phyloP scores from a whole-genome alignment of 2,797 vertebrate genomes.

The Enteromius fasciolatus region DNA sequence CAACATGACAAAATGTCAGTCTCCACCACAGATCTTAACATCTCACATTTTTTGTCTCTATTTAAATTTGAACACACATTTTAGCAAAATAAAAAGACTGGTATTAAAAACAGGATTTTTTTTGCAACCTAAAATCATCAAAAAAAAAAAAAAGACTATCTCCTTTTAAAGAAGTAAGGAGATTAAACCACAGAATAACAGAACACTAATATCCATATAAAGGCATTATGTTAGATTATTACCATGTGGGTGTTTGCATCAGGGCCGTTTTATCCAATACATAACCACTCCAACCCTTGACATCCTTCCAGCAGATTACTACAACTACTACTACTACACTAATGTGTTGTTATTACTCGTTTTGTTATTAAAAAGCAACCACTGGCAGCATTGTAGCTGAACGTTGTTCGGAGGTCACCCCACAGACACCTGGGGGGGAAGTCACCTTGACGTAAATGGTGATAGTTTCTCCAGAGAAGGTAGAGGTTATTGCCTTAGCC shows the following conservation, averaged over 20 bases:
- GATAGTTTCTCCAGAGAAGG: constrained; percentile 33
- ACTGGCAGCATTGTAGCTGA: constrained; percentile 42
- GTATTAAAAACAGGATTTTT: constrained; percentile 3
- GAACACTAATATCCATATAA: constrained; percentile 25
- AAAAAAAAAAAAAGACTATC: constrained; percentile 20
- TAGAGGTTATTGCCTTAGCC: constrained; percentile 31
- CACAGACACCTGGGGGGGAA: background rate
- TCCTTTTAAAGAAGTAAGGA: constrained; percentile 36
- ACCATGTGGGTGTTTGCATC: constrained; percentile 37
- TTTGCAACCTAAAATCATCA: constrained; percentile 38
- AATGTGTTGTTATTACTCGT: constrained; percentile 45
- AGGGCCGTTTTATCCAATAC: constrained; percentile 14
- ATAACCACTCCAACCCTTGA: background rate
- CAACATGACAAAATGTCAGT: background rate
- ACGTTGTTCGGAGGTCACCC: constrained; percentile 7
- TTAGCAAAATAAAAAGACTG: background rate
- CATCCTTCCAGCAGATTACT: background rate
- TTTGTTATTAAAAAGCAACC: constrained; percentile 39
- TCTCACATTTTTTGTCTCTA: background rate
- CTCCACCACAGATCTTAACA: background rate
- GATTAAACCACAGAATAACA: constrained; percentile 48
- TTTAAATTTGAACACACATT: background rate
- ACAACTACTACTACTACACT: constrained; percentile 4
- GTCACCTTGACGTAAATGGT: constrained; percentile 17
- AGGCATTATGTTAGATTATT: constrained; percentile 49